Base-by-base conservation (phyloP, 2,113 vertebrate species). In the Zosterops borbonicus region DNA sequence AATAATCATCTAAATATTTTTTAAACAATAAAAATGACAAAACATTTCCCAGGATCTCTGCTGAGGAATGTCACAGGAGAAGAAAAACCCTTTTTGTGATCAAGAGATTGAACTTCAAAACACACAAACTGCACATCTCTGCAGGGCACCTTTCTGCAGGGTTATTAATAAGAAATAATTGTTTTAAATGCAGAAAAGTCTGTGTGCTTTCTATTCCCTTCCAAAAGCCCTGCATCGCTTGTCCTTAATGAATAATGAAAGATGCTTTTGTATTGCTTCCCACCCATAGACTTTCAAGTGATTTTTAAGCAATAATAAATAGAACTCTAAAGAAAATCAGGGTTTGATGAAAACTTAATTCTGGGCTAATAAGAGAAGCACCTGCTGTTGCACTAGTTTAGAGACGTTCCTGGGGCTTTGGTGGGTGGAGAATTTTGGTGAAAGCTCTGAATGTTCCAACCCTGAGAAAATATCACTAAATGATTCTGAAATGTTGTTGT, bases 231-330 rank as follows among this genome's bases (percentile, higher is more conserved):
- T 59, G 67, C 67, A 73, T 69, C 33, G 0, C 80, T 95, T 96
- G 71, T 80, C 87, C 90, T 95, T 96, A 95, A 95, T 95, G 88
- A 96, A 93, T 95, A 94, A 96, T 93, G 87, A 89, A 94, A 91
- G 71, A 83, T 52, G 75, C 92, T 94, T 94, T 95, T 85, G 79
- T 95, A 87, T 69, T 70, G 42, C 94, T 96, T 86, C 90, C 87
- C 84, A 86, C 79, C 89, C 75, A 70, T 41, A 42, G 75, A 46
- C 63, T 85, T 86, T 78, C 76, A 93, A 92, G 81, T n/a, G 62
- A 63, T 64, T n/a, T 37, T 86, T 64, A 87, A 88, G 85, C 47
- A 90, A 50, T 70, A 90, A 89, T 93, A 90, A 94, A 87, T 22
- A 91, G 59, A 70, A n/a, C 63, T 80, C 73, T 31, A 79, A 94